Percentiles rank a stretch among this genome's conserved stretches.
Evolutionary conservation across 2,113 vertebrate species (phyloP).

Genomic region (Nothocercus julius): DNA sequence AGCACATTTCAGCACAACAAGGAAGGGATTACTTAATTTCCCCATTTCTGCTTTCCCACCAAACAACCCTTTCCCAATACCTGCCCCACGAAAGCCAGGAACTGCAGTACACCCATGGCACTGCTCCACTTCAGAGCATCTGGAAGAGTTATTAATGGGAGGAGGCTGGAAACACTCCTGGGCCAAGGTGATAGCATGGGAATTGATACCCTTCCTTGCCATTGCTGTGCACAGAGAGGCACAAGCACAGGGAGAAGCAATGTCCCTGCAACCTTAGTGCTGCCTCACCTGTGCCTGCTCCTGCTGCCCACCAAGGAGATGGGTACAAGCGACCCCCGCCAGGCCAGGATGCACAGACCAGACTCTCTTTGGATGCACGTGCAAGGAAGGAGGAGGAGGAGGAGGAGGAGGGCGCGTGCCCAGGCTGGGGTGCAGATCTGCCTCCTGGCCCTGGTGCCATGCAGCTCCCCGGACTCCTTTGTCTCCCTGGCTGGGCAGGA

Average conservation of each 20-base stretch:
- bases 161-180: neutral
- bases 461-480: constrained; percentile 20
- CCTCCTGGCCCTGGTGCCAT: neutral
- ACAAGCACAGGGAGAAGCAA: neutral
- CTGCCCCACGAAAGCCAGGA: neutral
- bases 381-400: neutral
- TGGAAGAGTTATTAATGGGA: neutral
- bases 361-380: neutral
- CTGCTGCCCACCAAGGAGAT: too few species aligned
- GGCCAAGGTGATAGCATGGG: neutral
- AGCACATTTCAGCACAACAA: neutral
- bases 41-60: neutral
- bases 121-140: neutral
- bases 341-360: rapidly evolving
- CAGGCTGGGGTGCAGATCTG: neutral
- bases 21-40: neutral
- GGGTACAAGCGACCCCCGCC: rapidly evolving
- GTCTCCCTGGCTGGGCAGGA: constrained; percentile 55
- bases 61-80: neutral
- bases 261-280: neutral
- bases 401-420: rapidly evolving
- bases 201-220: neutral
- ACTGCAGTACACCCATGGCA: neutral
- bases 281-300: neutral
- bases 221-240: neutral